phyloP scores from a whole-genome alignment of 2,888 invertebrate genomes.

The Ferdinandea cuprea region DNA sequence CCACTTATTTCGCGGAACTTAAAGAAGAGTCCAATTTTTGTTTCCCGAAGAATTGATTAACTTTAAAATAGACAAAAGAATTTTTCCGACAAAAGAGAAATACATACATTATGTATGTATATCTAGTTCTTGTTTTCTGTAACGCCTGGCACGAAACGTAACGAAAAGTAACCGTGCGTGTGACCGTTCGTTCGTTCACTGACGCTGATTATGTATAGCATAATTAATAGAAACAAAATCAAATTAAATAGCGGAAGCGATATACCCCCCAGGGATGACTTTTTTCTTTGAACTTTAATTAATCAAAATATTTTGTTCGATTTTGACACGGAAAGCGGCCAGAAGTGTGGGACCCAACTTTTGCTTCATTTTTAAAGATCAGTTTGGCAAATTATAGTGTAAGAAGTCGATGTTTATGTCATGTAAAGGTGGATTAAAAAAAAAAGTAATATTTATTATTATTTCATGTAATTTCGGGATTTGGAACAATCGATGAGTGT shows the following conservation, averaged over 20 bases:
- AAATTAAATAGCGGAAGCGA: conserved; percentile 34
- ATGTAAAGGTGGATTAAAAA: not conserved
- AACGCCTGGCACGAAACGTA: conserved; percentile 20
- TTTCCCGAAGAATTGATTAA: conserved; percentile 27
- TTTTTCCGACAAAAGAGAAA: not conserved
- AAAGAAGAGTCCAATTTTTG: conserved; percentile 10
- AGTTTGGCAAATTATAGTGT: conserved; percentile 15
- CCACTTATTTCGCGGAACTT: not conserved
- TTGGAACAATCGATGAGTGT: not conserved
- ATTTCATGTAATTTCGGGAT: too few relatives aligned
- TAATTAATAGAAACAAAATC: not conserved
- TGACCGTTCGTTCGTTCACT: not conserved
- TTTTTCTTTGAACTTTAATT: conserved; percentile 20
- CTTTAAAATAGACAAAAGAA: conserved; percentile 6
- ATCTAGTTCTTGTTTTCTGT: not conserved
- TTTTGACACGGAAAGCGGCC: not conserved
- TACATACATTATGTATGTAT: too few relatives aligned
- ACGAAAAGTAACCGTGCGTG: conserved; percentile 17
- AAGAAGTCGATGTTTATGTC: conserved; percentile 1
- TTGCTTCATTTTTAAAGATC: not conserved
- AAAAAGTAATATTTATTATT: conserved; percentile 6
- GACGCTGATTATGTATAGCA: not conserved
- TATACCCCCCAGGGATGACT: conserved; percentile 1
- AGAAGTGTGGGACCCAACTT: not conserved
- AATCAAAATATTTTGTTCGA: conserved; percentile 9